A percentile compares a stretch with the other conserved stretches of the same genome.
Evolutionary conservation across 1,140 invertebrate genomes (phyloP).

Genomic region (Apolygus lucorum): DNA sequence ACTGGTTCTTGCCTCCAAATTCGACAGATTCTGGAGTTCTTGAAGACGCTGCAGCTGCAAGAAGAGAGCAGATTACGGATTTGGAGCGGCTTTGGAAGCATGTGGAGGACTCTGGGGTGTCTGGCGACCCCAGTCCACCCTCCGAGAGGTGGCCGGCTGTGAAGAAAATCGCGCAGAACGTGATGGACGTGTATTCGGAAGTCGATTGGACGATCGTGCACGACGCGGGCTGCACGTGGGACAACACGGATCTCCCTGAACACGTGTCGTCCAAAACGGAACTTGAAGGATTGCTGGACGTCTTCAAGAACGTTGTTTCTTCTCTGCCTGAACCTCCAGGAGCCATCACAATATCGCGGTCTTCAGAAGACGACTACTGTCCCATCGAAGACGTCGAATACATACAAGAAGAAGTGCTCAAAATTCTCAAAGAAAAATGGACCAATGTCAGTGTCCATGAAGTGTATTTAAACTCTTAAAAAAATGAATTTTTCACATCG

Average conservation of each 20-base stretch:
- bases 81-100: conserved; percentile 30
- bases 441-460: conserved; percentile 20
- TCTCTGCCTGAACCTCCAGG: conserved; percentile 54
- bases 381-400: conserved; percentile 62
- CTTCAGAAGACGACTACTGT: conserved; percentile 81
- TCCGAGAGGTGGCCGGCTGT: conserved; percentile 24
- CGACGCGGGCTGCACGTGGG: conserved; percentile 77
- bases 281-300: conserved; percentile 51
- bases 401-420: conserved; percentile 55
- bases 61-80: conserved; percentile 28
- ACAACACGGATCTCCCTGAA: conserved; percentile 69
- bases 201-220: conserved; percentile 71
- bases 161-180: conserved; percentile 24
- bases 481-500: no score
- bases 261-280: conserved; percentile 63
- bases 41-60: neutral
- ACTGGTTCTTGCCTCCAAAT: conserved; percentile 42
- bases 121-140: neutral
- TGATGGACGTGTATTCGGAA: conserved; percentile 34
- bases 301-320: conserved; percentile 51
- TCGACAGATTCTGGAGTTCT: conserved; percentile 25
- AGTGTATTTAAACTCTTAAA: conserved; percentile 17
- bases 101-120: conserved; percentile 23
- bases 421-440: conserved; percentile 40
- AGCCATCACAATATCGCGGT: conserved; percentile 63